Evolutionary conservation across 2,113 vertebrate species (phyloP), one percentile per base, ranked within the genome.

Genomic region (Siphamia tubifer): DNA sequence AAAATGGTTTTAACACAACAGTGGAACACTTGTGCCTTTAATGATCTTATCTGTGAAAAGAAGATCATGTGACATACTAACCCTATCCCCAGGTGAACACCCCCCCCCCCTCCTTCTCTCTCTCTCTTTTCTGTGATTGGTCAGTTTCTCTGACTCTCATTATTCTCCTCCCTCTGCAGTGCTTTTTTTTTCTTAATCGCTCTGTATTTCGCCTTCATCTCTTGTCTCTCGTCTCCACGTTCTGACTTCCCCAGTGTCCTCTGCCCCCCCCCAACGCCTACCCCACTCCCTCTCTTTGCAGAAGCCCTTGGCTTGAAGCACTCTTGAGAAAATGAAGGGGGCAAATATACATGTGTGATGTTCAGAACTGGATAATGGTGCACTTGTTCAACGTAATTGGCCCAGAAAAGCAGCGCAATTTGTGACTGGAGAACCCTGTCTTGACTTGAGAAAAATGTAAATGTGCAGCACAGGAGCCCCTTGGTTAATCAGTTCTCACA

Each of bases 271-370:
- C 49, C 60, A 23, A 8, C 16, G 9, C 34, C 40, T 39, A 49
- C 47, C 48, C 36, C 36, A 51, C 58, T 55, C 65, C 65, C 43
- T 49, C 62, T 83, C 81, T 58, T 54, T 55, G 65, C 79, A 88
- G 61, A 52, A 89, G 76, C 79, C 78, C 87, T 54, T 40, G 80
- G 67, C 84, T 86, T 89, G 67, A 94, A 90, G 84, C 84, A 79
- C 87, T 81, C 89, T 93, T 89, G 82, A 93, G 88, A 91, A 94
- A 91, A 93, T 91, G 69, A 94, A 90, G 78, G 87, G 84, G 78
- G 71, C 88, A 86, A 91, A 89, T 82, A 81, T 90, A 91, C 85
- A 85, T 84, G 82, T 88, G 83, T 93, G 84, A 92, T 91, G 89
- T 92, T 92, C 65, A 79, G 91, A 92, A 91, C 89, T 93, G 91